Evolutionary conservation across 2,113 vertebrate genomes (phyloP), one percentile per base, ranked within the genome.

Genomic region (Larimichthys crocea): DNA sequence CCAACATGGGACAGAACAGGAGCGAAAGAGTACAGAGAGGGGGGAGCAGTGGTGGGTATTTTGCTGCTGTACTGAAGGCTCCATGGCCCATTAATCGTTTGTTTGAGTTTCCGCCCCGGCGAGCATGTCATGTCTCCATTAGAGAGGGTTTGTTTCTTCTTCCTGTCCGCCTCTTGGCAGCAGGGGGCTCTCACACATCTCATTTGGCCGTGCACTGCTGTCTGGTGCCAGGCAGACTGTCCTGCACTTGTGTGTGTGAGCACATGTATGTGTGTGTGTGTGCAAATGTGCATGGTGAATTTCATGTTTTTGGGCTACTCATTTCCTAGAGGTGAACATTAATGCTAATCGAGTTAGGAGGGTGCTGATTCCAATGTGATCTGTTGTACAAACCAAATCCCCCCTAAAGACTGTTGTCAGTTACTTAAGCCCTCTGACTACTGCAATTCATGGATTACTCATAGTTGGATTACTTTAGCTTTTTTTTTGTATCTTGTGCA

Each of bases 181-280:
- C 93, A 93, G 94, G 94, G 94, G 94, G 93, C 94, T 94, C 94
- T 94, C 89, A 94, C 92, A 94, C 92, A 95, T 95, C 92, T 94
- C 90, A 89, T 92, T 94, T 93, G 85, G 87, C 93, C 72, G 67
- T 74, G 89, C 87, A 75, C 87, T 92, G 85, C 88, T 91, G 92
- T 90, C 94, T 96, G 95, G 95, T 95, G 95, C 95, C 95, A 95
- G 92, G 92, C 94, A 95, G 94, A 92, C 94, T 95, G 92, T 94
- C 92, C 91, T 91, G 79, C 82, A 31, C 73, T 55, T 82, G 74
- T 82, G 83, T 80, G 74, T 88, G 83, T 79, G 78, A 63, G 44
- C 66, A 61, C 46, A 48, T 20, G 67, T 67, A 44, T 78, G 14
- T 40, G 68, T 67, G 42, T 77, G 79, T 73, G 65, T 65, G 74